Percentiles rank a stretch among this genome's conserved stretches.
phyloP scores from a whole-genome alignment of 2,113 vertebrate genomes.

The Lepus europaeus region DNA sequence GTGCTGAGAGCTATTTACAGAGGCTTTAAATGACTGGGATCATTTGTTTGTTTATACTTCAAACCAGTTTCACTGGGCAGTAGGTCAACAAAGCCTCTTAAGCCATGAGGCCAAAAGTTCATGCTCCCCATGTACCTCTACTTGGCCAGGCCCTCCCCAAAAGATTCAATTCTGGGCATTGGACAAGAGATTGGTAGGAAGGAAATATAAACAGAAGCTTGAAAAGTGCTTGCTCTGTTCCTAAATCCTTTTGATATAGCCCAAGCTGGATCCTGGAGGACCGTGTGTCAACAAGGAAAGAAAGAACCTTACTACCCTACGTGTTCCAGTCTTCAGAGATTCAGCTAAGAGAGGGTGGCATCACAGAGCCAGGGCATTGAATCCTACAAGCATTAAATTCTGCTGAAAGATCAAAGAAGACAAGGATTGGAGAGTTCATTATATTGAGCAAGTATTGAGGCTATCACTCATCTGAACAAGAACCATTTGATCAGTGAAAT shows the following conservation, averaged over 20 bases:
- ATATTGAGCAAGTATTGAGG: background rate
- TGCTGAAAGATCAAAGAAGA: constrained; percentile 13
- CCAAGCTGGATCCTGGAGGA: background rate
- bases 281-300: background rate
- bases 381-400: background rate
- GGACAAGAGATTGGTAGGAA: background rate
- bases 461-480: background rate
- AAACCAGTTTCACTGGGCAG: background rate
- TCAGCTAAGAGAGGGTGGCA: background rate
- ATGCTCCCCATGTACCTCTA: background rate
- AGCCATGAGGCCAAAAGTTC: background rate
- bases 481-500: background rate
- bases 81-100: background rate
- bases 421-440: background rate
- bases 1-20: background rate
- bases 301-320: background rate
- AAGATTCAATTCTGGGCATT: background rate
- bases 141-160: background rate
- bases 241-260: background rate
- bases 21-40: background rate
- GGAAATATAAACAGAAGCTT: background rate
- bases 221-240: background rate
- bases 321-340: background rate
- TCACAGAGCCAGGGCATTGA: background rate
- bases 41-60: background rate